Percentiles rank a stretch among this genome's conserved stretches.
These are phyloP conservation scores for Anadara kagoshimensis DNA, from an alignment of 1,140 invertebrate genomes.

Conservation along the genomic window DNA sequence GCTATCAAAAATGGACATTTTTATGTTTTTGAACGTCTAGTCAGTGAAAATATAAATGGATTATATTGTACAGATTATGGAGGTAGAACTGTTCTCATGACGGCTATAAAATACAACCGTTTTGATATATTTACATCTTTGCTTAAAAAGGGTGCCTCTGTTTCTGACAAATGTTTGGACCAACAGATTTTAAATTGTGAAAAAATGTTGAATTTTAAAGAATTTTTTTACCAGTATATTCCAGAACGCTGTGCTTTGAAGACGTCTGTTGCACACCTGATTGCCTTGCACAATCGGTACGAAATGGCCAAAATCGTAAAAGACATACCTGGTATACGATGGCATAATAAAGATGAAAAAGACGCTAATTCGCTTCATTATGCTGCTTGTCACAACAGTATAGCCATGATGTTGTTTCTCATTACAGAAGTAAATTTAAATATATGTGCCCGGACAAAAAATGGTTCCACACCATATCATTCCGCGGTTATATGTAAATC, in stretches of 20 bases:
- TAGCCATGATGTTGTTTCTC: background rate
- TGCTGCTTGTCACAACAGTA: background rate
- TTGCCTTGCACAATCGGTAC: background rate
- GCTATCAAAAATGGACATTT: constrained; percentile 4
- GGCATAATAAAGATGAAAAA: background rate
- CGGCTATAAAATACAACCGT: constrained; percentile 4
- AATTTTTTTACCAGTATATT: background rate
- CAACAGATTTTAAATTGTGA: background rate
- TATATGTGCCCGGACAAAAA: background rate
- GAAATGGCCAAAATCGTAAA: background rate
- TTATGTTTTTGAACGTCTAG: constrained; percentile 2
- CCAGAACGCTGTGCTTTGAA: background rate
- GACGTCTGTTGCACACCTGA: background rate
- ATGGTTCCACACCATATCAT: background rate
- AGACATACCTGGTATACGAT: background rate
- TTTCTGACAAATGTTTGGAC: background rate
- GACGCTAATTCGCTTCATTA: background rate
- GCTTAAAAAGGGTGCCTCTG: background rate
- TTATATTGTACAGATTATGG: background rate
- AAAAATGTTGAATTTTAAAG: background rate
- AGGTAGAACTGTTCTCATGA: constrained; percentile 17
- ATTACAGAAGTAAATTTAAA: background rate
- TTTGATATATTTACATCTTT: background rate
- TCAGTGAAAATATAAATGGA: background rate
- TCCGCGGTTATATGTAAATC: background rate